Percentiles rank a stretch among this genome's conserved stretches.
Conservation (phyloP, 2,888 invertebrate genomes). For the Ormia ochracea region DNA sequence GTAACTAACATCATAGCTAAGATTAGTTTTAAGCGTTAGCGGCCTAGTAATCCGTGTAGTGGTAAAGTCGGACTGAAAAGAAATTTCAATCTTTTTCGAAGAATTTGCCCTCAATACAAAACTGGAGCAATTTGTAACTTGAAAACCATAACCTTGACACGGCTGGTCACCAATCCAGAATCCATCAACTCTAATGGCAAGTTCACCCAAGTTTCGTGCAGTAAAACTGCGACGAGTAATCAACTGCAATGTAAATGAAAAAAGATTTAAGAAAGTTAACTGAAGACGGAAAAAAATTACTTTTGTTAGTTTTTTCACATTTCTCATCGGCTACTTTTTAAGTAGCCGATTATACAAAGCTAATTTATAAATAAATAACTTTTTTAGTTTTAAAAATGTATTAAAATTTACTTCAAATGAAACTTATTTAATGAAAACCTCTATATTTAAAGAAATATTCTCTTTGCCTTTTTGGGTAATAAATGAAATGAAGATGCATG, state of each 20-base stretch:
- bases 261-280: no score
- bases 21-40: slow-evolving; percentile 81
- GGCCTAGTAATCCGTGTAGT: slow-evolving; percentile 84
- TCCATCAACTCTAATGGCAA: slow-evolving; percentile 86
- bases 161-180: slow-evolving; percentile 81
- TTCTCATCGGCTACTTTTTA: background rate
- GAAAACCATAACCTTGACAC: slow-evolving; percentile 89
- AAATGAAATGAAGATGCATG: no score
- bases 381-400: no score
- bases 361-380: no score
- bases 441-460: no score
- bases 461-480: no score
- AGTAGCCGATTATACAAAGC: no score
- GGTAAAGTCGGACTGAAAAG: slow-evolving; percentile 92
- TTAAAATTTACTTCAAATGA: no score
- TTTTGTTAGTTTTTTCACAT: background rate
- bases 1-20: slow-evolving; percentile 81
- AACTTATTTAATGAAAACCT: no score
- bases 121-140: slow-evolving; percentile 84
- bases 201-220: slow-evolving; percentile 92
- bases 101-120: slow-evolving; percentile 85
- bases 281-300: background rate
- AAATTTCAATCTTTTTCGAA: slow-evolving; percentile 87
- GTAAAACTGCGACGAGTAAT: slow-evolving; percentile 88
- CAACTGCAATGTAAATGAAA: slow-evolving; percentile 76